phyloP scores from a whole-genome alignment of 2,888 invertebrate genomes.

The Phrixothrix hirtus region DNA sequence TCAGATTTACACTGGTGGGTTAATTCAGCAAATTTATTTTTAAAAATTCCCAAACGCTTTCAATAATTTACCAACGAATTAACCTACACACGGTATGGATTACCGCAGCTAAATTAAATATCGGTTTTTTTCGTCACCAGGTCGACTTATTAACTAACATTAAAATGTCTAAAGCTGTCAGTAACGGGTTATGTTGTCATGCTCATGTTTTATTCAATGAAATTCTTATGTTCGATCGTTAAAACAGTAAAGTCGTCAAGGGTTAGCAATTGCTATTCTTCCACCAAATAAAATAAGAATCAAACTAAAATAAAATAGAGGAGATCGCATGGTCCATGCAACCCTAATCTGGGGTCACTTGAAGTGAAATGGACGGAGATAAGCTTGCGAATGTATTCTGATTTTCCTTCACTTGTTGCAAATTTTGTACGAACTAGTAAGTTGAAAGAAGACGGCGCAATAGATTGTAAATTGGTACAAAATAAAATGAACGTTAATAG shows the following conservation, averaged over 20 bases:
- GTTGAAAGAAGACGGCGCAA: conserved; percentile 5
- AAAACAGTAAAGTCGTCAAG: conserved; percentile 4
- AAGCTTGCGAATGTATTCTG: conserved; percentile 27
- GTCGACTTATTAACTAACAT: not conserved
- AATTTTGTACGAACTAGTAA: conserved; percentile 3
- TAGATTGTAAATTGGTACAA: conserved; percentile 10
- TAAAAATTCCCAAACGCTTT: not conserved
- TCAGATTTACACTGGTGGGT: not conserved
- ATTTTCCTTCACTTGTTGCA: conserved; percentile 24
- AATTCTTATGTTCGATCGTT: conserved; percentile 11
- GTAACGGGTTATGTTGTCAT: not conserved
- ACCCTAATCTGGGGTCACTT: conserved; percentile 38
- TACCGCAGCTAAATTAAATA: not conserved
- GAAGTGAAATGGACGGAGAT: conserved; percentile 38
- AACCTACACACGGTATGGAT: not conserved
- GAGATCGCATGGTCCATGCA: conserved; percentile 27
- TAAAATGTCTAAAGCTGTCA: conserved; percentile 2
- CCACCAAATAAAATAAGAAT: conserved; percentile 38
- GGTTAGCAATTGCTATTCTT: conserved; percentile 32
- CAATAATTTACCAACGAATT: not conserved
- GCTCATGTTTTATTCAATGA: not conserved
- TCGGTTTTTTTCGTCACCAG: not conserved
- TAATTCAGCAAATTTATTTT: not conserved
- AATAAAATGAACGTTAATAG: conserved; percentile 17
- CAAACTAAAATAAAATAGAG: conserved; percentile 37